phyloP scores from a whole-genome alignment of 2,113 vertebrate genomes.

The Bolborhynchus lineola region DNA sequence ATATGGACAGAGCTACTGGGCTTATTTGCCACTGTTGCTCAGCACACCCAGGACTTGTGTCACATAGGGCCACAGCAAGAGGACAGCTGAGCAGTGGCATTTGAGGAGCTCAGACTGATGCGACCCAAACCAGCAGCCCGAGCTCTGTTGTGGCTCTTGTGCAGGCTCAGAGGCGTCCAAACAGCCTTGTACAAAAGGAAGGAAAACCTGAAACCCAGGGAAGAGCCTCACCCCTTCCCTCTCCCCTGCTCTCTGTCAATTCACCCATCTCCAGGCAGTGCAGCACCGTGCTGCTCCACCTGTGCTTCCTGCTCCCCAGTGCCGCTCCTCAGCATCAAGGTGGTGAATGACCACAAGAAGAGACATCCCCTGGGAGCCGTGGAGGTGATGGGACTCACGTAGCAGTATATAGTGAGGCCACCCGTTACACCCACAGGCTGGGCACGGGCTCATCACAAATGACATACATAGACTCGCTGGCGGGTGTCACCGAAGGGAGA shows the following conservation, averaged over 20 bases:
- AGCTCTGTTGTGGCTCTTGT: background rate
- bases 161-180: background rate
- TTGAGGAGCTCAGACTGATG: background rate
- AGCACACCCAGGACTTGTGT: background rate
- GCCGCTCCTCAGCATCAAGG: rapidly evolving
- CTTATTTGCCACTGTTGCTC: background rate
- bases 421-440: background rate
- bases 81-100: background rate
- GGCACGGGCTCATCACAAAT: rapidly evolving
- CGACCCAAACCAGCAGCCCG: background rate
- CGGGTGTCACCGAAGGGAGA: background rate
- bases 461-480: rapidly evolving
- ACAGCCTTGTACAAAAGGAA: background rate
- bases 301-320: background rate
- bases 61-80: rapidly evolving
- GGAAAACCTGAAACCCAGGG: background rate
- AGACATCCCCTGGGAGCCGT: background rate
- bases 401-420: no score
- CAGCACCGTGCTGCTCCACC: no score
- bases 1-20: background rate
- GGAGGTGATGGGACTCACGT: rapidly evolving
- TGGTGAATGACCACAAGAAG: rapidly evolving
- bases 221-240: background rate
- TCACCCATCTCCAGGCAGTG: background rate
- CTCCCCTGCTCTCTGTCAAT: background rate